These are phyloP conservation scores for Scaptomyza parva DNA, from an alignment of 2,888 invertebrate genomes.

Conservation along the genomic window DNA sequence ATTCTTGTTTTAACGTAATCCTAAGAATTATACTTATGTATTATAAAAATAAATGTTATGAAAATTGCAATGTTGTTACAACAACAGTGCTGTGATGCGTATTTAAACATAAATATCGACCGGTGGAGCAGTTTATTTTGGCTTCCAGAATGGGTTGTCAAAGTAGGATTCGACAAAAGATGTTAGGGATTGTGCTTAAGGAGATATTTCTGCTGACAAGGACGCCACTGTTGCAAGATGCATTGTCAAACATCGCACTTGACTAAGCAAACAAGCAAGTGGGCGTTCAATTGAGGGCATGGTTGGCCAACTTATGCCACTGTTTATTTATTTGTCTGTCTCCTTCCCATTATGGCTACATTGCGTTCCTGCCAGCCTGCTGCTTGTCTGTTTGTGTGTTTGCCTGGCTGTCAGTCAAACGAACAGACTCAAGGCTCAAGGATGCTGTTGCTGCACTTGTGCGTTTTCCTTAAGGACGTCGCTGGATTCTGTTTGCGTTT, in stretches of 20 bases:
- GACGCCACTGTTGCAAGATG: conserved; percentile 56
- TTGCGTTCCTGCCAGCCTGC: neutral
- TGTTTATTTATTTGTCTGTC: conserved; percentile 72
- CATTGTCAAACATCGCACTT: conserved; percentile 79
- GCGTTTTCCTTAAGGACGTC: conserved; percentile 54
- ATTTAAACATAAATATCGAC: neutral
- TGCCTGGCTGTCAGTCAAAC: conserved; percentile 73
- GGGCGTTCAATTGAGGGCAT: conserved; percentile 45
- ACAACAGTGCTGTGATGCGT: neutral
- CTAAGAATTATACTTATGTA: neutral
- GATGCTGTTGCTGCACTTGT: conserved; percentile 67
- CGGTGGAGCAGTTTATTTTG: no score
- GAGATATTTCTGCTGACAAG: neutral
- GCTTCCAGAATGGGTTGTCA: no score
- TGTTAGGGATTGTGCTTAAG: neutral
- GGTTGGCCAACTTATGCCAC: conserved; percentile 43
- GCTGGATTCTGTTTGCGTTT: conserved; percentile 61
- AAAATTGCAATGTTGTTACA: neutral
- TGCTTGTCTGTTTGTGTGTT: conserved; percentile 54
- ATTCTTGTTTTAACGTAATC: no score
- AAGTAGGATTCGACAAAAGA: neutral
- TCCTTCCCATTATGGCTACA: neutral
- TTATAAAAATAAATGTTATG: neutral
- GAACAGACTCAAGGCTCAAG: conserved; percentile 66
- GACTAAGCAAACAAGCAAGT: conserved; percentile 78